Percentiles rank a stretch among this genome's conserved stretches.
phyloP scores from a whole-genome alignment of 2,113 vertebrate species.

The Rhinogobius similis region DNA sequence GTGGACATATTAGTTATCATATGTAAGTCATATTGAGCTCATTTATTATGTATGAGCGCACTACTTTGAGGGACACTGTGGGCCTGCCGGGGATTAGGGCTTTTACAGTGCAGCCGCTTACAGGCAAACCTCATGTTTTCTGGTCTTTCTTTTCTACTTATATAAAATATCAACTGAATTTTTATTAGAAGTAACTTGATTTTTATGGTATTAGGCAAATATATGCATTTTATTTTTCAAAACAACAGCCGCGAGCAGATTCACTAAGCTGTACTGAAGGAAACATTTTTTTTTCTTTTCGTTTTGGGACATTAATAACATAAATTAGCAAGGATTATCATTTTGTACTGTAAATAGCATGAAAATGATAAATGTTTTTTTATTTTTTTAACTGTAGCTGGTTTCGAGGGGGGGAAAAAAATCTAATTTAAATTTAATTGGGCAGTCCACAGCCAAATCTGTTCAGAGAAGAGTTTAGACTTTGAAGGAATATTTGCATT shows the following conservation, averaged over 20 bases:
- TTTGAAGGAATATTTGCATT: too few relatives aligned
- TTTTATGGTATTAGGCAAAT: background rate
- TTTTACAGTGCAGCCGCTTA: background rate
- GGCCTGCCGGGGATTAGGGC: background rate
- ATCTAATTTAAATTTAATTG: too few relatives aligned
- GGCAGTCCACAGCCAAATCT: too few relatives aligned
- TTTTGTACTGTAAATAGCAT: background rate
- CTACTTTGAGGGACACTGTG: conserved; percentile 5
- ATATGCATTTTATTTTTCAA: background rate
- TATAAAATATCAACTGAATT: background rate
- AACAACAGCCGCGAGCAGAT: background rate
- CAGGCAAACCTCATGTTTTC: background rate
- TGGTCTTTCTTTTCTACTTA: background rate
- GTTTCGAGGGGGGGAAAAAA: background rate
- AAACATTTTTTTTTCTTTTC: too few relatives aligned
- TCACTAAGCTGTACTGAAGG: background rate
- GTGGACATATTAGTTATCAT: conserved; percentile 15
- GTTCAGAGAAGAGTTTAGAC: too few relatives aligned
- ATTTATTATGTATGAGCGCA: conserved; percentile 5
- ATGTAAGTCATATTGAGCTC: conserved; percentile 9
- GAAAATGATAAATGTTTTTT: too few relatives aligned
- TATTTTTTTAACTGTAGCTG: background rate
- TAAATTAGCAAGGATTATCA: background rate
- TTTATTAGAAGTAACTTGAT: background rate
- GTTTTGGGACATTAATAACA: background rate